Conservation (phyloP, 2,888 invertebrate genomes). For the Dilophus febrilis region DNA sequence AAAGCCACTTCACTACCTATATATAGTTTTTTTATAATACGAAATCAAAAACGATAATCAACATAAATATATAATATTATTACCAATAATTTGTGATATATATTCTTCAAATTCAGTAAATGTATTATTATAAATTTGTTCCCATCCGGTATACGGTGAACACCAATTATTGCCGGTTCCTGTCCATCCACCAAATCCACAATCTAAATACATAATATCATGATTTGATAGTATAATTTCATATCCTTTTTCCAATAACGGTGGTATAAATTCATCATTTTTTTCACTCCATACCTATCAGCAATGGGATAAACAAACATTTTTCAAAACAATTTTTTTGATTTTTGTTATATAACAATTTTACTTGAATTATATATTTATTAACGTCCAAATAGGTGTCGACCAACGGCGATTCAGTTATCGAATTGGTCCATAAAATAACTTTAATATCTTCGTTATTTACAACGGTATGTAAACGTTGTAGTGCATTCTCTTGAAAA, state of each 20-base stretch:
- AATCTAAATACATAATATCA: constrained; percentile 44
- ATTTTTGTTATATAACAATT: constrained; percentile 19
- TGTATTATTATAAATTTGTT: constrained; percentile 65
- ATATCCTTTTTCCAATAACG: constrained; percentile 48
- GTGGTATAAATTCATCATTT: constrained; percentile 37
- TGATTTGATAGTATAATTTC: constrained; percentile 38
- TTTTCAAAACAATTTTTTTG: no score
- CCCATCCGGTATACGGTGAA: constrained; percentile 80
- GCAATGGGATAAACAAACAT: background rate
- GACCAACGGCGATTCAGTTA: constrained; percentile 43
- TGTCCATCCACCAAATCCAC: constrained; percentile 72
- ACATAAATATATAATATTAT: no score
- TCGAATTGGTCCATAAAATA: constrained; percentile 57
- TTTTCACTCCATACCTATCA: constrained; percentile 46
- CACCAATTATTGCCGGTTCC: constrained; percentile 74
- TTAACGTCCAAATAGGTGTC: constrained; percentile 42
- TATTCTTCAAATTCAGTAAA: constrained; percentile 24
- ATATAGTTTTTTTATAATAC: no score
- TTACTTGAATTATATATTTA: constrained; percentile 49
- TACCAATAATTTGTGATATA: constrained; percentile 14
- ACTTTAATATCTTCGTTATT: constrained; percentile 34
- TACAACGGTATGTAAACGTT: constrained; percentile 18
- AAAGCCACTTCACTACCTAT: constrained; percentile 57
- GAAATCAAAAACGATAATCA: constrained; percentile 61
- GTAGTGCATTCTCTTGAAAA: constrained; percentile 41